These are phyloP conservation scores for Euclidia mi DNA, from an alignment of 2,888 invertebrate genomes.

Conservation along the genomic window DNA sequence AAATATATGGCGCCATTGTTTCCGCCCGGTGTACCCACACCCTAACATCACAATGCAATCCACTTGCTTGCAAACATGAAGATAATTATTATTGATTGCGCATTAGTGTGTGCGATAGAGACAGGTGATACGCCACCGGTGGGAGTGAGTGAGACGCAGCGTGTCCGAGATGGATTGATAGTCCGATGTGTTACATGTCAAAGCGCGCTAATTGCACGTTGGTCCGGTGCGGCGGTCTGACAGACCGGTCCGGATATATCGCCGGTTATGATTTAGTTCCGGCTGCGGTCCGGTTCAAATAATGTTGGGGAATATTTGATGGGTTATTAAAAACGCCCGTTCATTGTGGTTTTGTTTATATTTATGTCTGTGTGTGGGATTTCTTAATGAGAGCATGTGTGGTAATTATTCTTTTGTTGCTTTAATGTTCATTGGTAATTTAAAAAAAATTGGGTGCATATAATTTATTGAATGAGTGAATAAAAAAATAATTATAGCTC, in stretches of 20 bases:
- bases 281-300: constrained; percentile 15
- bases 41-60: constrained; percentile 76
- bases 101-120: constrained; percentile 73
- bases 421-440: too few species aligned
- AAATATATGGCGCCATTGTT: not conserved
- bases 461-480: too few species aligned
- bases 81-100: constrained; percentile 89
- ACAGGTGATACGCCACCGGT: constrained; percentile 23
- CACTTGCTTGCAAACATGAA: constrained; percentile 83
- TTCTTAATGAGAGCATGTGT: too few species aligned
- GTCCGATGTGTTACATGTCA: constrained; percentile 76
- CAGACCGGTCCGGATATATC: constrained; percentile 4
- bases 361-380: too few species aligned
- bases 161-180: constrained; percentile 60
- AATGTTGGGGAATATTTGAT: constrained; percentile 4
- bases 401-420: too few species aligned
- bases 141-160: constrained; percentile 47
- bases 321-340: not conserved
- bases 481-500: too few species aligned
- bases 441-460: too few species aligned
- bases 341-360: not conserved
- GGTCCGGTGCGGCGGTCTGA: constrained; percentile 24
- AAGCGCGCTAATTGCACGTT: constrained; percentile 74
- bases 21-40: constrained; percentile 23
- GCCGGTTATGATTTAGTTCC: constrained; percentile 16